A percentile compares a stretch with the other conserved stretches of the same genome.
Evolutionary conservation across 1,140 invertebrate genomes (phyloP).

Genomic region (Mylabris phalerata): DNA sequence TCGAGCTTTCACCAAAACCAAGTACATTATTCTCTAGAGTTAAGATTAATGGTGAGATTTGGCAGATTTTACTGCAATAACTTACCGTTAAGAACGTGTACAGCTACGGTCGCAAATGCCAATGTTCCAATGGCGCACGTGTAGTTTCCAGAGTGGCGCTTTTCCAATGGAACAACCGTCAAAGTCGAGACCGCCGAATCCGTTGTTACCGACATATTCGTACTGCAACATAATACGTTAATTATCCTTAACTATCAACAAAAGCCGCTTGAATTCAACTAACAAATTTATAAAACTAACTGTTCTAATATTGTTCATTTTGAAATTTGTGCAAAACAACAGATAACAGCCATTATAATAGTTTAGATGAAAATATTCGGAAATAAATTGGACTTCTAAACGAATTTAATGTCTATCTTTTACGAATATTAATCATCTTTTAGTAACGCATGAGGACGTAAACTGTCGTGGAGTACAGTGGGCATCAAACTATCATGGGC

Average conservation of each 20-base stretch:
- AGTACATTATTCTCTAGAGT: constrained; percentile 21
- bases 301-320: no score
- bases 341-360: no score
- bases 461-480: no score
- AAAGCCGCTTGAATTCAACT: background rate
- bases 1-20: constrained; percentile 10
- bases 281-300: background rate
- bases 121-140: constrained; percentile 42
- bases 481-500: no score
- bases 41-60: constrained; percentile 29
- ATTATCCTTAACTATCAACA: constrained; percentile 2
- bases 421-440: no score
- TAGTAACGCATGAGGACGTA: no score
- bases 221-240: constrained; percentile 32
- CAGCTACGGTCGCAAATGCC: constrained; percentile 45
- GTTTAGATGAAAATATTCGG: no score
- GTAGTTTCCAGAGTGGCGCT: constrained; percentile 46
- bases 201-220: constrained; percentile 34
- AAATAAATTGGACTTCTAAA: no score
- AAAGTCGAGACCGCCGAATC: constrained; percentile 40
- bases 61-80: constrained; percentile 30
- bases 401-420: no score
- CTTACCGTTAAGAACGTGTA: constrained; percentile 51
- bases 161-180: constrained; percentile 43
- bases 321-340: no score